Base-by-base conservation (phyloP, 1,140 invertebrate genomes). In the Drosophila pseudoobscura region DNA sequence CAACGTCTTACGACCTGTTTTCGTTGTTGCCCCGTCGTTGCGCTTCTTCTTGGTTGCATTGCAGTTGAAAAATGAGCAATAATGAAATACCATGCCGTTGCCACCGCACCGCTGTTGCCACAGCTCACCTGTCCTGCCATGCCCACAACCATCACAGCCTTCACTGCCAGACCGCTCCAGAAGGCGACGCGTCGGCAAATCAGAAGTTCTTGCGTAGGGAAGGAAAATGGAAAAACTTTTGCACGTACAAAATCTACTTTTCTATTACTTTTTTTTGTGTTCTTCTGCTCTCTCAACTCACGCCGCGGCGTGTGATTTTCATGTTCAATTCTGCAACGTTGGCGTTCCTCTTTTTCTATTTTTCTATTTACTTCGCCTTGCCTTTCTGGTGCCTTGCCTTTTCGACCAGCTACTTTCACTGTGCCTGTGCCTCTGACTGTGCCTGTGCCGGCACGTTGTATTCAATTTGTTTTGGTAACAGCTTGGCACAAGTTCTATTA, bases 141-240 rank as follows among this genome's bases (percentile, higher is more conserved):
- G 35, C 49, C 60, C 50, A 50, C 56, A 53, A 35, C 58, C 41
- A 55, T 74, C 62, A 50, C 56, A 53, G 43, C 58, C 41, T 44
- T 74, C 62, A 17, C 68, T 49, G 39, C 15, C 49, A 39, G 35
- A 39, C 35, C 35, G 35, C 35, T 39, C 4, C 35, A 13, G 35
- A 39, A 39, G 50, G 24, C 17, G 39, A 20, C 72, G 59, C 17
- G 39, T 26, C 62, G 59, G 56, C 52, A 75, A 79, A 85, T 76
- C 62, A 75, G 71, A 71, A 79, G 77, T 77, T 84, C 35, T 60
- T 64, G 69, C 78, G 43, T 69, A 44, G 55, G 65, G 80, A 82
- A 89, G 65, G 80, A 82, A 89, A 88, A 88, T 88, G 83, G 84
- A 83, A 88, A 88, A 88, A 88, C 83, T 88, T 88, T 89, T 45